Evolutionary conservation across 2,888 invertebrate species (phyloP).

Genomic region (Euplagia quadripunctaria): DNA sequence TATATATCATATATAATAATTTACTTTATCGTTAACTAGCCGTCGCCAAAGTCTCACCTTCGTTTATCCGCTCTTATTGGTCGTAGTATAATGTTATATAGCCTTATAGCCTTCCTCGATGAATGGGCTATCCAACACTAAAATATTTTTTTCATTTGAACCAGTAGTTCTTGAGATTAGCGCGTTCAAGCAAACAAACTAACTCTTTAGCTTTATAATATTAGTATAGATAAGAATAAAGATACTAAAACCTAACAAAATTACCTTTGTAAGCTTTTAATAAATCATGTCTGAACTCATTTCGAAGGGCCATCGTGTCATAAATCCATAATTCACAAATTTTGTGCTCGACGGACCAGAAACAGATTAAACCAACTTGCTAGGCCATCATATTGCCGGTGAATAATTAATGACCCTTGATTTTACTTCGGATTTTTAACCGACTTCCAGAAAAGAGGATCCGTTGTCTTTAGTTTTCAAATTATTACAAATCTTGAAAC

Average conservation of each 20-base stretch:
- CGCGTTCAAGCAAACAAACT: too few species aligned
- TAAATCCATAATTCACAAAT: slow-evolving; percentile 36
- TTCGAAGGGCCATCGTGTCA: slow-evolving; percentile 27
- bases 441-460: not conserved
- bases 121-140: too few species aligned
- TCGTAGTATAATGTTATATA: too few species aligned
- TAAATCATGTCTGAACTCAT: slow-evolving; percentile 17
- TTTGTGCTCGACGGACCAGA: slow-evolving; percentile 39
- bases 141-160: too few species aligned
- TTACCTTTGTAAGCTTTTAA: slow-evolving; percentile 9
- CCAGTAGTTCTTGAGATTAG: too few species aligned
- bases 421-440: slow-evolving; percentile 2
- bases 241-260: not conserved
- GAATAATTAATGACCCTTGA: slow-evolving; percentile 25
- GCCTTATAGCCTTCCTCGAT: too few species aligned
- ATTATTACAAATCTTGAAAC: not conserved
- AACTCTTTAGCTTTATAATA: too few species aligned
- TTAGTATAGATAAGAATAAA: not conserved
- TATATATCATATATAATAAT: too few species aligned
- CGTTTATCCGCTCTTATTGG: too few species aligned
- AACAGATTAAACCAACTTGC: slow-evolving; percentile 44
- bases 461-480: not conserved
- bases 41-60: too few species aligned
- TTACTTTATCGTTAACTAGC: not conserved
- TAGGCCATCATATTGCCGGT: slow-evolving; percentile 21